Evolutionary conservation across 2,888 invertebrate genomes (phyloP).

Genomic region (Isoperla grammatica): DNA sequence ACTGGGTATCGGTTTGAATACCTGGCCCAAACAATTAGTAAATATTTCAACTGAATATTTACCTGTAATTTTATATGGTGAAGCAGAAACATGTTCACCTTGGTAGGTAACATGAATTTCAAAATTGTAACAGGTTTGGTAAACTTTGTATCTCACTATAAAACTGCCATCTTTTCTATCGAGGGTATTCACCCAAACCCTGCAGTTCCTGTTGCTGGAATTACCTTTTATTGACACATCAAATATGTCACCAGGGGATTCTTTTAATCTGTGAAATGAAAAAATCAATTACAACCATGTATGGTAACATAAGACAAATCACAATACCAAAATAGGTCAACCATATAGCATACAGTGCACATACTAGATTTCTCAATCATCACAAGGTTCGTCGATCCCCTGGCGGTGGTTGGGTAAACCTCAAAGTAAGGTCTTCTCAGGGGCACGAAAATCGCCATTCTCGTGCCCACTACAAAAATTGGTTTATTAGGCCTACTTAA

Average conservation of each 20-base stretch:
- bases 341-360: too few relatives aligned
- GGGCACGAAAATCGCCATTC: too few relatives aligned
- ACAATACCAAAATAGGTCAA: too few relatives aligned
- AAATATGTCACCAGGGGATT: constrained; percentile 48
- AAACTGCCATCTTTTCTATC: constrained; percentile 79
- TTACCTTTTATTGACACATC: constrained; percentile 52
- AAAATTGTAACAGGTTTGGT: constrained; percentile 67
- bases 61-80: constrained; percentile 62
- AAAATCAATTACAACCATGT: constrained; percentile 15
- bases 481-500: too few relatives aligned
- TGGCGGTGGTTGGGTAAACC: too few relatives aligned
- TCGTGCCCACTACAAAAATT: too few relatives aligned
- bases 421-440: too few relatives aligned
- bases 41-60: too few relatives aligned
- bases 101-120: constrained; percentile 62
- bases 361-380: too few relatives aligned
- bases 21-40: too few relatives aligned
- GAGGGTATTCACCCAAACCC: constrained; percentile 68
- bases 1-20: too few relatives aligned
- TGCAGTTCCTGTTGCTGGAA: constrained; percentile 53
- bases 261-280: constrained; percentile 49
- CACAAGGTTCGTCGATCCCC: too few relatives aligned
- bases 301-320: background rate
- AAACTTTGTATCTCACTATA: constrained; percentile 75
- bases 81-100: constrained; percentile 55